Base-by-base conservation (phyloP, 2,113 vertebrate species). In the Panurus biarmicus region DNA sequence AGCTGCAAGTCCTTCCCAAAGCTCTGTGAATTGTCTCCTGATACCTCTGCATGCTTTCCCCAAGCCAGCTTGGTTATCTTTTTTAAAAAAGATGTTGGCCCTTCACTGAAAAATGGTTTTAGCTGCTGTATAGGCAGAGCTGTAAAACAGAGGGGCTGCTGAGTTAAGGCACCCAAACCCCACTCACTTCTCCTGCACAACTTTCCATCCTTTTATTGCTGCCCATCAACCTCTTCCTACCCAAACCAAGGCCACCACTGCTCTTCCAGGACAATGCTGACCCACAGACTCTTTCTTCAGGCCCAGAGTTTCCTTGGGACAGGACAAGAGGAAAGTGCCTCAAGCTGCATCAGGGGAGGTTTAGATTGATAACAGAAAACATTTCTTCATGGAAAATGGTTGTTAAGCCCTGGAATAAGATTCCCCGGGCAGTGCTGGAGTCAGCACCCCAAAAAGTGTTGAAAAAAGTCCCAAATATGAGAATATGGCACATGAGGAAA, bases 401-500 rank as follows among this genome's bases (percentile, higher is more conserved):
- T 53, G 38, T 53, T 28, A 21, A 40, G 3, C 5, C 6, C n/a
- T 54, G 29, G n/a, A 61, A 69, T 5, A 40, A n/a, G 4, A 29
- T 26, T 58, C 28, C 45, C 26, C 60, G n/a, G 24, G 23, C 38
- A 24, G 15, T 45, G 23, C 19, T 51, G 28, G 38, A 38, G 24
- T 45, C 60, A 53, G 6, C 18, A 67, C 2, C 17, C 24, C 10
- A 16, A 19, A n/a, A 54, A 54, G 14, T 3, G 14, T 7, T 54
- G 29, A 3, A 25, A 47, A 62, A 33, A 22, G 5, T 11, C 33
- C 18, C 11, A 36, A 26, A 19, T 14, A 33, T 3, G 38, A 54
- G 40, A 75, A 54, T 35, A 11, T 11, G 17, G 29, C 21, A 9
- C 54, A 3, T 0, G 21, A 54, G n/a, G 29, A 15, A 1, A 2